phyloP scores from a whole-genome alignment of 2,888 invertebrate species.

The Fragum sueziense region DNA sequence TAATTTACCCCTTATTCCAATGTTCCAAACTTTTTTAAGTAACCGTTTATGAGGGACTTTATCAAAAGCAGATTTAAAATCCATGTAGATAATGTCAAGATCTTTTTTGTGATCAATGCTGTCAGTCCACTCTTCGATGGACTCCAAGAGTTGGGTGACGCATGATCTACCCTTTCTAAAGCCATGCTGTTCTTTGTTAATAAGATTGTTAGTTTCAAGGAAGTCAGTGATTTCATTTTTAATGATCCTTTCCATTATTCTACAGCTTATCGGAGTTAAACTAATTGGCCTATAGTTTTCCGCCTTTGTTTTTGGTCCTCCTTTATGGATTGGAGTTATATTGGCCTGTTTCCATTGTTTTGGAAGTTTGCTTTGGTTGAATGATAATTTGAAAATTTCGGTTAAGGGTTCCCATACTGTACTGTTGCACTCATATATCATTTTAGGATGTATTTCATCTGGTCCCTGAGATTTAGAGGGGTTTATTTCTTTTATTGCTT shows the following conservation, averaged over 20 bases:
- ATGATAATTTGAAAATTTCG: neutral
- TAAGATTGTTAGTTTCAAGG: neutral
- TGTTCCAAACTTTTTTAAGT: too few species aligned
- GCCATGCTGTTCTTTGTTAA: neutral
- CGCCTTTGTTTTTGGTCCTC: neutral
- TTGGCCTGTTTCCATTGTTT: neutral
- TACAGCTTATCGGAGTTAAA: neutral
- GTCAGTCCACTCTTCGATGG: neutral
- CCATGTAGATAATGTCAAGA: too few species aligned
- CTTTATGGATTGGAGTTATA: neutral
- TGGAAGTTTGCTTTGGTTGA: neutral
- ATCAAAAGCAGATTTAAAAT: too few species aligned
- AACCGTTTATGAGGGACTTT: too few species aligned
- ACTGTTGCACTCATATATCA: neutral
- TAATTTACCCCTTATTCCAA: too few species aligned
- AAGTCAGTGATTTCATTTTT: neutral
- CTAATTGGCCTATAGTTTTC: neutral
- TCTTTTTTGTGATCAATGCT: neutral
- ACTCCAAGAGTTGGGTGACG: too few species aligned
- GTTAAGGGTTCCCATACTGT: neutral
- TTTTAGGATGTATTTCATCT: neutral
- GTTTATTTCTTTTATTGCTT: neutral
- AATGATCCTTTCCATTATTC: neutral
- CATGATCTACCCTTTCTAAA: too few species aligned
- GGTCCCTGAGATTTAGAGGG: conserved; percentile 6